Conservation (phyloP, 2,888 invertebrate species). For the Plusia festucae region DNA sequence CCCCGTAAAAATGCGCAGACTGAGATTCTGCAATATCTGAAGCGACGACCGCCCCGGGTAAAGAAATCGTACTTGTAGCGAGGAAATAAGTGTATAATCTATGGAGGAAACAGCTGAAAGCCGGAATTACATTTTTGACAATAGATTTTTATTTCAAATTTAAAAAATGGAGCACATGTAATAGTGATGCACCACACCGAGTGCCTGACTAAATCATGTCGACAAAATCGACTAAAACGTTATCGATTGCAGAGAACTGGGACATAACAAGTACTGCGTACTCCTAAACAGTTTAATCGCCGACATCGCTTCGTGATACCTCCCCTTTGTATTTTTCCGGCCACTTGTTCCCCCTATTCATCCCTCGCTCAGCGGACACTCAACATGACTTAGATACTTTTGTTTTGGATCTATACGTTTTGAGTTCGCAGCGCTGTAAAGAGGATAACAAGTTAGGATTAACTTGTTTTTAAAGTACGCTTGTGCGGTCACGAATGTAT, state of each 20-base stretch:
- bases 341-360: slow-evolving; percentile 68
- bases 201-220: slow-evolving; percentile 3
- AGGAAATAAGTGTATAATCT: no score
- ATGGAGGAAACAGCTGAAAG: not conserved
- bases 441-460: slow-evolving; percentile 15
- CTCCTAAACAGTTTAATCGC: slow-evolving; percentile 63
- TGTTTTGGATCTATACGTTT: slow-evolving; percentile 41
- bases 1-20: slow-evolving; percentile 45
- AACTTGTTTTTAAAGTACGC: slow-evolving; percentile 12
- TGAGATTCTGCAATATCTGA: slow-evolving; percentile 46
- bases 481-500: not conserved
- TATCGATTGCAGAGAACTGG: slow-evolving; percentile 55
- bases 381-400: slow-evolving; percentile 54
- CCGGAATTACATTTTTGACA: not conserved
- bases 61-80: slow-evolving; percentile 18
- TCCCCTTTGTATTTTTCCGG: slow-evolving; percentile 71
- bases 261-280: slow-evolving; percentile 57
- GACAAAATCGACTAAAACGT: slow-evolving; percentile 35
- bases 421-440: slow-evolving; percentile 19
- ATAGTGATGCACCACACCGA: slow-evolving; percentile 30
- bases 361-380: slow-evolving; percentile 56
- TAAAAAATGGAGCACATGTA: slow-evolving; percentile 3
- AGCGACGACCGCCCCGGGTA: slow-evolving; percentile 30
- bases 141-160: not conserved
- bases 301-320: slow-evolving; percentile 61